A percentile compares a stretch with the other conserved stretches of the same genome.
Evolutionary conservation across 1,140 invertebrate species (phyloP).

Genomic region (Drosophila pachea): DNA sequence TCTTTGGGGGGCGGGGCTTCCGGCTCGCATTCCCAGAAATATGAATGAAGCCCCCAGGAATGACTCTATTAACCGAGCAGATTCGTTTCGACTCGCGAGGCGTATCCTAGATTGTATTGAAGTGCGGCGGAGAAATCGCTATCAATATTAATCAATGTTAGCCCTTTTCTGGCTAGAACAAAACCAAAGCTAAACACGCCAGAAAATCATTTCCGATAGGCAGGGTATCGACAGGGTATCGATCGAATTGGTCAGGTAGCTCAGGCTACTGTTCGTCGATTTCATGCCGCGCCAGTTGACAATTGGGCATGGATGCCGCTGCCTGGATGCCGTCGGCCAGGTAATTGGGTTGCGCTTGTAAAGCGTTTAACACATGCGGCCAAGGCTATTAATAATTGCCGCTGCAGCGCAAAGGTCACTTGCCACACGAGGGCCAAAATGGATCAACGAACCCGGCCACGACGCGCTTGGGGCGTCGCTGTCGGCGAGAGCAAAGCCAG

Average conservation of each 20-base stretch:
- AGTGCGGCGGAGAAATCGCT: no score
- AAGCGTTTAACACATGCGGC: conserved; percentile 58
- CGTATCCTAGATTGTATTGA: no score
- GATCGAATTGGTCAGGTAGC: background rate
- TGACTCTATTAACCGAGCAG: no score
- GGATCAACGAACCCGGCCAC: conserved; percentile 68
- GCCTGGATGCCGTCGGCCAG: background rate
- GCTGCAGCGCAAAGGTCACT: conserved; percentile 10
- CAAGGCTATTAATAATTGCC: conserved; percentile 30
- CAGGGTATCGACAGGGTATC: background rate
- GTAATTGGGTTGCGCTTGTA: conserved; percentile 18
- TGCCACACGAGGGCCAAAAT: conserved; percentile 31
- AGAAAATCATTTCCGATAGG: background rate
- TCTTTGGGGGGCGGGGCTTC: background rate
- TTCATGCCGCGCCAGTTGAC: background rate
- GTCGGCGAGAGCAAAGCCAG: conserved; percentile 61
- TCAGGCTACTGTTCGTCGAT: background rate
- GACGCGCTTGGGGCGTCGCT: conserved; percentile 59
- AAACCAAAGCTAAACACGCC: background rate
- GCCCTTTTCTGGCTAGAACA: no score
- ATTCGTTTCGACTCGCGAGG: no score
- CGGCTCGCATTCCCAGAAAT: background rate
- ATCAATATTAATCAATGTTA: no score
- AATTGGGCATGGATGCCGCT: background rate
- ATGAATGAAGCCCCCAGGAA: background rate